These are phyloP conservation scores for Oconnorella tubifera DNA, from an alignment of 2,888 invertebrate genomes.

Conservation along the genomic window DNA sequence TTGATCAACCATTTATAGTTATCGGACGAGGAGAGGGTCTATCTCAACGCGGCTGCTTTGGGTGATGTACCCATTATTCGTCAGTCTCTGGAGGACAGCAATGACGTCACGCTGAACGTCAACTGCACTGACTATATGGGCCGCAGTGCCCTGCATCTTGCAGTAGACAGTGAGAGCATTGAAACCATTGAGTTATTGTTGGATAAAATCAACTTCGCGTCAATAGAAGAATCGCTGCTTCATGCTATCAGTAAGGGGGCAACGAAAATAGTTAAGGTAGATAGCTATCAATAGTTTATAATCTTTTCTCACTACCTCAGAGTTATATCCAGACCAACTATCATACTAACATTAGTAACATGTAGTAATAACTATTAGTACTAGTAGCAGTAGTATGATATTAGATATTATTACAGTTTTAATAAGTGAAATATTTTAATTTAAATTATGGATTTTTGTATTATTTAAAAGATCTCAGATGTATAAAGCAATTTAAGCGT, in stretches of 20 bases:
- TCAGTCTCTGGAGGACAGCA: conserved; percentile 48
- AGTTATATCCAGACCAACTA: too few species aligned
- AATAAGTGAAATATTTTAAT: too few species aligned
- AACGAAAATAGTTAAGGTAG: conserved; percentile 61
- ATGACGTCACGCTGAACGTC: conserved; percentile 46
- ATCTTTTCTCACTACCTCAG: too few species aligned
- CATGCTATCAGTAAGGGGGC: conserved; percentile 67
- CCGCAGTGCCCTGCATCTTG: conserved; percentile 67
- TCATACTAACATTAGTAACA: too few species aligned
- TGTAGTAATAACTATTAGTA: too few species aligned
- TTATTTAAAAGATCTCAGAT: too few species aligned
- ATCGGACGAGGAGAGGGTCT: conserved; percentile 55
- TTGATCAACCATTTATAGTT: too few species aligned
- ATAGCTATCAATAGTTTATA: too few species aligned
- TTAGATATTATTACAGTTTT: too few species aligned
- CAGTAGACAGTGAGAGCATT: conserved; percentile 65
- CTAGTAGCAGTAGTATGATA: too few species aligned
- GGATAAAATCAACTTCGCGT: conserved; percentile 62
- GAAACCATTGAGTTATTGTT: conserved; percentile 67
- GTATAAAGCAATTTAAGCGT: too few species aligned
- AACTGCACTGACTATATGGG: conserved; percentile 62
- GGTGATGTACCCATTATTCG: conserved; percentile 54
- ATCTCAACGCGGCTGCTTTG: conserved; percentile 53
- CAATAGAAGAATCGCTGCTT: conserved; percentile 66
- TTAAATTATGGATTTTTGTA: too few species aligned